phyloP scores from a whole-genome alignment of 1,140 invertebrate species.

The Medauroidea extradentata region DNA sequence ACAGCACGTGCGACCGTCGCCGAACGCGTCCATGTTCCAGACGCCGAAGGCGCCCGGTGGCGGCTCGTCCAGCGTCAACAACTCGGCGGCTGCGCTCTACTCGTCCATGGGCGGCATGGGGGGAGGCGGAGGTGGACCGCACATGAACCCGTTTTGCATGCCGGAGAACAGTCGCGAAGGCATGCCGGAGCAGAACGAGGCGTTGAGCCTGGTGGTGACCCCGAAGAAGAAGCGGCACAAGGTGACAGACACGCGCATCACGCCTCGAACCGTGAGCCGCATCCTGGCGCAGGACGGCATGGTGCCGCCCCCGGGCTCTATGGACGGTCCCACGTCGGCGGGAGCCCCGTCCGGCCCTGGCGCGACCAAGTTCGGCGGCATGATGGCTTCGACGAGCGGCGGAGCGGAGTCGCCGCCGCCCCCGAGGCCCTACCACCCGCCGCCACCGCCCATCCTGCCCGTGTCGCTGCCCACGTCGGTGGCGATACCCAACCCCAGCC shows the following conservation, averaged over 20 bases:
- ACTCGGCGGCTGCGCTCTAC: slow-evolving; percentile 20
- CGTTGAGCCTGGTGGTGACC: slow-evolving; percentile 86
- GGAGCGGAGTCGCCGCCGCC: slow-evolving; percentile 46
- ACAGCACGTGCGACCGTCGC: slow-evolving; percentile 62
- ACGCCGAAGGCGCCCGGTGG: slow-evolving; percentile 67
- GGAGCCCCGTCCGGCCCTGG: slow-evolving; percentile 15
- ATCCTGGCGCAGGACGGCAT: slow-evolving; percentile 77
- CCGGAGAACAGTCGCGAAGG: slow-evolving; percentile 49
- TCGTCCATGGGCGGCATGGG: slow-evolving; percentile 45
- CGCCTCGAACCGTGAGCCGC: slow-evolving; percentile 81
- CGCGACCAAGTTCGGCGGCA: slow-evolving; percentile 36
- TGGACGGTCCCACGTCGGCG: slow-evolving; percentile 15
- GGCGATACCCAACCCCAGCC: slow-evolving; percentile 91
- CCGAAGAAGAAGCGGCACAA: slow-evolving; percentile 96
- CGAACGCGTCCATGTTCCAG: slow-evolving; percentile 69
- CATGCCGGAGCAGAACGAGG: slow-evolving; percentile 88
- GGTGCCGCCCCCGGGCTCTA: slow-evolving; percentile 41
- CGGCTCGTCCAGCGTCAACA: slow-evolving; percentile 58
- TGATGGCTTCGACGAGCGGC: slow-evolving; percentile 18
- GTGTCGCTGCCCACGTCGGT: slow-evolving; percentile 88
- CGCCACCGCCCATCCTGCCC: slow-evolving; percentile 73
- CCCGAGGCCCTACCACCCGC: slow-evolving; percentile 57
- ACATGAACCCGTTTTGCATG: slow-evolving; percentile 64
- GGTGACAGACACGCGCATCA: slow-evolving; percentile 93
- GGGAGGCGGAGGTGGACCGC: slow-evolving; percentile 35